phyloP scores from a whole-genome alignment of 2,113 vertebrate genomes.

The Chunga burmeisteri region DNA sequence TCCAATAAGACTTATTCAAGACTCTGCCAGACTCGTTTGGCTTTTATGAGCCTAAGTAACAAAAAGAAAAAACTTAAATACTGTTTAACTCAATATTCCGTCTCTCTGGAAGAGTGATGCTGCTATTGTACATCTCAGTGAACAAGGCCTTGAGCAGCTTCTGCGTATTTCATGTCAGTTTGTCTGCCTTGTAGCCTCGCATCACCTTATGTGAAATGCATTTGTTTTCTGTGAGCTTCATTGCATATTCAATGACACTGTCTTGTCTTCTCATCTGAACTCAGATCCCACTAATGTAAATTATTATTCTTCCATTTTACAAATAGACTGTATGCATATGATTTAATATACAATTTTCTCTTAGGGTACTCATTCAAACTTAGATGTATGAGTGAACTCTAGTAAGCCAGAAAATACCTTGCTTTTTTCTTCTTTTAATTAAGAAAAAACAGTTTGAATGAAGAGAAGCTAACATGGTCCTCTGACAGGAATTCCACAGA shows the following conservation, averaged over 20 bases:
- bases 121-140: not conserved
- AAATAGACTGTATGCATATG: accelerated
- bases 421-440: not conserved
- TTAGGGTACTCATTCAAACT: not conserved
- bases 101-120: not conserved
- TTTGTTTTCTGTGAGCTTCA: not conserved
- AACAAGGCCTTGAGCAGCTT: not conserved
- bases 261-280: not conserved
- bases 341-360: not conserved
- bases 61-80: not conserved
- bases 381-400: not conserved
- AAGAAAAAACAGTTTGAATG: not conserved
- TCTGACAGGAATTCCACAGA: not conserved
- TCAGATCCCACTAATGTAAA: not conserved
- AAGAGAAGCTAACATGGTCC: not conserved
- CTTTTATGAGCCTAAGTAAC: not conserved
- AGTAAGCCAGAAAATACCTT: not conserved
- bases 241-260: not conserved
- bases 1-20: not conserved
- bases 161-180: not conserved
- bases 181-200: not conserved
- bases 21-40: not conserved
- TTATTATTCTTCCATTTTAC: not conserved
- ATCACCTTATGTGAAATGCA: not conserved
- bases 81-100: not conserved